Conservation (phyloP, 2,113 vertebrate genomes). For the Pedionomus torquatus region DNA sequence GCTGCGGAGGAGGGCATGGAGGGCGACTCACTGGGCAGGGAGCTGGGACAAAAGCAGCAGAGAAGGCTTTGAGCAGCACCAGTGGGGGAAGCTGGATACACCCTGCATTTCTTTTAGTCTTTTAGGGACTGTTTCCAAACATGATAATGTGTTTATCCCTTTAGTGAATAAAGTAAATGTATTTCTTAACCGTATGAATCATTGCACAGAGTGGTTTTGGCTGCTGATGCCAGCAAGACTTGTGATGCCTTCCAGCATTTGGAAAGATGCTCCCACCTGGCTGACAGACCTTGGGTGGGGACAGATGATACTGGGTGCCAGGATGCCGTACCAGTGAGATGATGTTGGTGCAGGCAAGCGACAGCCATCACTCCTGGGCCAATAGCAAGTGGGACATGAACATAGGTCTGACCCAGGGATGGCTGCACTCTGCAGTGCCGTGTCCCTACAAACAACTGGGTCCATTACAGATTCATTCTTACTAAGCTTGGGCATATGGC, state of each 20-base stretch:
- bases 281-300: not conserved
- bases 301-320: not conserved
- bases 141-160: not conserved
- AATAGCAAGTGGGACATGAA: not conserved
- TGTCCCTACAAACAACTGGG: not conserved
- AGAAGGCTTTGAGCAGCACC: not conserved
- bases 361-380: not conserved
- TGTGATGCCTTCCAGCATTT: not conserved
- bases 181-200: not conserved
- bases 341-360: not conserved
- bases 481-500: not conserved
- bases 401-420: not conserved
- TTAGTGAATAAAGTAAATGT: not conserved
- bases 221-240: not conserved
- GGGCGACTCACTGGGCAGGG: fast-evolving
- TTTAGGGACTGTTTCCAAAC: not conserved
- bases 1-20: fast-evolving
- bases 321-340: not conserved
- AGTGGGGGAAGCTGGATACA: not conserved
- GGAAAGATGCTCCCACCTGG: not conserved
- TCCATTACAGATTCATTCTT: not conserved
- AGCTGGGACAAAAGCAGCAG: not conserved
- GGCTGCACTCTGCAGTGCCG: not conserved
- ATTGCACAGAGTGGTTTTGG: fast-evolving
- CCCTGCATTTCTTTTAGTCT: not conserved